Evolutionary conservation across 2,888 invertebrate genomes (phyloP).

Genomic region (Agrotis puta): DNA sequence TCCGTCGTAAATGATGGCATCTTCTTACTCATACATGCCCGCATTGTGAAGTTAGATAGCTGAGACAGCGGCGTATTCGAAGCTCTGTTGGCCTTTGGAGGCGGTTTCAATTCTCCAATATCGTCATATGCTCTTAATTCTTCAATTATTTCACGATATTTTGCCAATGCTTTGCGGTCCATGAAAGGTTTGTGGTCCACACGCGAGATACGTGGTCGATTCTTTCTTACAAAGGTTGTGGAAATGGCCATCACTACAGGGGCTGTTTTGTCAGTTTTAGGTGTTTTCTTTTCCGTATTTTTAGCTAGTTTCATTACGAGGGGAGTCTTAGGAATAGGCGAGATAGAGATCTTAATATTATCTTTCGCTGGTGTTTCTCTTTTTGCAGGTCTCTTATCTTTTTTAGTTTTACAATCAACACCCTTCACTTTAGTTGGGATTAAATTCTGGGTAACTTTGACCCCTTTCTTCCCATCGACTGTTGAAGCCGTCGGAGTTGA

Average conservation of each 20-base stretch:
- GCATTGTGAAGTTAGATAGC: conserved; percentile 66
- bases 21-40: conserved; percentile 11
- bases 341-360: conserved; percentile 54
- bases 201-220: conserved; percentile 40
- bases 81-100: conserved; percentile 80
- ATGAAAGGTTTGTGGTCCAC: conserved; percentile 53
- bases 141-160: conserved; percentile 83
- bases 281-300: conserved; percentile 52
- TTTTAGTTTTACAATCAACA: conserved; percentile 18
- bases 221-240: conserved; percentile 70
- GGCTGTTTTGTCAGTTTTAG: conserved; percentile 64
- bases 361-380: conserved; percentile 39
- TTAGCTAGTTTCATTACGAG: background rate
- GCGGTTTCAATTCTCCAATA: conserved; percentile 73
- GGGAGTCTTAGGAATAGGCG: background rate
- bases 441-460: conserved; percentile 36
- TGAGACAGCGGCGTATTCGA: conserved; percentile 76
- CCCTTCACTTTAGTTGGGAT: conserved; percentile 54
- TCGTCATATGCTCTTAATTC: conserved; percentile 79
- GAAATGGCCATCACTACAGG: conserved; percentile 78
- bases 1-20: conserved; percentile 33
- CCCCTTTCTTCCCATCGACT: conserved; percentile 61
- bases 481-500: conserved; percentile 68
- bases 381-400: conserved; percentile 38
- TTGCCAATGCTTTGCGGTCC: conserved; percentile 76